Base-by-base conservation (phyloP, 2,113 vertebrate genomes). In the Cyanoderma ruficeps region DNA sequence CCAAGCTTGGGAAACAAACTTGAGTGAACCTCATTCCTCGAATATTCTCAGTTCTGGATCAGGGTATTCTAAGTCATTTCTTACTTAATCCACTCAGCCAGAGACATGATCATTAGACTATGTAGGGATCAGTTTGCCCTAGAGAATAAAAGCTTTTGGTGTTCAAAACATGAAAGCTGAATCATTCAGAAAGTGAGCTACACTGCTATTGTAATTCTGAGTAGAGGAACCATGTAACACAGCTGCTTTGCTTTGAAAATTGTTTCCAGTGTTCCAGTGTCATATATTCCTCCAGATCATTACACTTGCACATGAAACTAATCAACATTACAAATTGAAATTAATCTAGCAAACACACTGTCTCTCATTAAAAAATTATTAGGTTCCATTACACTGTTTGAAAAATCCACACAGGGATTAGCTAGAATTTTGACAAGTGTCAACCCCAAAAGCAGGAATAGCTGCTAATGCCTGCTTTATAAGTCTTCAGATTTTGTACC, bases 321-420 rank as follows among this genome's bases (percentile, higher is more conserved):
- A 97, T 96, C 83, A 76, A 81, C 85, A 81, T 85, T 96, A 83
- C 87, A 96, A 96, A 94, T 56, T 83, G 92, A 97, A 96, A 89
- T 64, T 79, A 95, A 95, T 89, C 52, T 94, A 94, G 78, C 82
- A 91, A 93, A 90, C 27, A 63, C 61, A 16, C 42, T 74, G 74
- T 75, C 89, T 88, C 47, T 87, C 82, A 81, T 86, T 61, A 87
- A 79, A 86, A 95, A 95, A 96, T 83, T 76, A 80, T 96, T 93
- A 90, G 87, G 57, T 91, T 96, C 82, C 61, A 90, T 96, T 89
- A 90, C 53, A 52, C 60, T 76, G 56, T 89, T 92, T 90, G 67
- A 93, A 94, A 86, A 89, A 72, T 93, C 63, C 70, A 71, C 81
- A 46, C 3, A 47, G 35, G 53, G 20, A 75, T 60, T 91, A 87